phyloP scores from a whole-genome alignment of 2,797 vertebrate species.

The Sebastes iracundus region DNA sequence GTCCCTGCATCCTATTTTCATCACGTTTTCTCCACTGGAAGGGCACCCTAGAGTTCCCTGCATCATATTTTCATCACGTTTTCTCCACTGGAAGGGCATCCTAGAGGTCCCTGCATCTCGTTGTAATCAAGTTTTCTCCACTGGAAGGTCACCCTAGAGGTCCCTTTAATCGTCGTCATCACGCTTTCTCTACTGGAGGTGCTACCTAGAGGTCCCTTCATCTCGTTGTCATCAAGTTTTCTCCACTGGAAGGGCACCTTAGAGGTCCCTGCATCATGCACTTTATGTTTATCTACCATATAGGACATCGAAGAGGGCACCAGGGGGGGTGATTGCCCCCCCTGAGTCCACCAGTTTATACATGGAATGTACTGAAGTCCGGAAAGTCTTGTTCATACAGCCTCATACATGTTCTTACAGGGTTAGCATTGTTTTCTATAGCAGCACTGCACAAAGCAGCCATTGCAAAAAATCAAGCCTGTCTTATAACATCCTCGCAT shows the following conservation, averaged over 20 bases:
- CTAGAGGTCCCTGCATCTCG: rapidly evolving
- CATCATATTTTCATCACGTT: no score
- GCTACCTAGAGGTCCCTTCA: no score
- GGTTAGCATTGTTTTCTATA: slow-evolving; percentile 23
- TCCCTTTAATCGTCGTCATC: no score
- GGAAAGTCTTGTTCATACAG: not conserved
- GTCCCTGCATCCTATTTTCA: rapidly evolving
- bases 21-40: not conserved
- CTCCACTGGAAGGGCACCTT: no score
- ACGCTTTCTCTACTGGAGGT: no score
- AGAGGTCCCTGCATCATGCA: no score
- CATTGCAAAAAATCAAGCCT: slow-evolving; percentile 1
- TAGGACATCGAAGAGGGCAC: no score
- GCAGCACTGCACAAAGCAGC: slow-evolving; percentile 29
- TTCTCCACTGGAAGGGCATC: no score
- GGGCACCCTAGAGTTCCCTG: rapidly evolving
- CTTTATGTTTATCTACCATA: not conserved
- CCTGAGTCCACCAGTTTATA: not conserved
- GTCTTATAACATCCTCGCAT: slow-evolving; percentile 24
- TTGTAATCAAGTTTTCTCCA: rapidly evolving
- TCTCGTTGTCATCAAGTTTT: rapidly evolving
- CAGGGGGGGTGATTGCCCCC: not conserved
- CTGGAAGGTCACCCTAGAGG: no score
- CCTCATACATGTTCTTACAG: slow-evolving; percentile 11
- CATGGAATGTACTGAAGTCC: not conserved